A percentile compares a stretch with the other conserved stretches of the same genome.
Evolutionary conservation across 2,888 invertebrate genomes (phyloP).

Genomic region (Gastracanthus pulcherrimus): DNA sequence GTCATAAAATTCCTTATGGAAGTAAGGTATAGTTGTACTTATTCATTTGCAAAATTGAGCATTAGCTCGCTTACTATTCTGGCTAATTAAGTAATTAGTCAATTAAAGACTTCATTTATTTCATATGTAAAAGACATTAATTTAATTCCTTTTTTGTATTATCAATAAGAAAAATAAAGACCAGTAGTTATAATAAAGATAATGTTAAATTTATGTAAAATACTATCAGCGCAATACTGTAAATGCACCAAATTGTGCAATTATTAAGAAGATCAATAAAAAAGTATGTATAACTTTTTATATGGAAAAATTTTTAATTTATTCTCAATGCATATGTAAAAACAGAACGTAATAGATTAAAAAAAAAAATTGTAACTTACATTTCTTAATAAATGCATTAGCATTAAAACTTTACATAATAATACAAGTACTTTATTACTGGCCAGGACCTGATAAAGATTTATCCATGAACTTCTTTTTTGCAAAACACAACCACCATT

Average conservation of each 20-base stretch:
- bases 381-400: slow-evolving; percentile 39
- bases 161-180: slow-evolving; percentile 1
- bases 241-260: slow-evolving; percentile 1
- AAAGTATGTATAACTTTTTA: slow-evolving; percentile 12
- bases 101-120: slow-evolving; percentile 50
- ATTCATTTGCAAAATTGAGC: slow-evolving; percentile 46
- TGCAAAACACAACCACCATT: slow-evolving; percentile 99
- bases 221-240: slow-evolving; percentile 4
- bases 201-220: slow-evolving; percentile 27
- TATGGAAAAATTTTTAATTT: slow-evolving; percentile 36
- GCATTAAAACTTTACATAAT: slow-evolving; percentile 40
- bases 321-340: slow-evolving; percentile 36
- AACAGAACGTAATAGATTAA: slow-evolving; percentile 27
- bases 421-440: slow-evolving; percentile 77
- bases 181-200: slow-evolving; percentile 7
- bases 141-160: slow-evolving; percentile 22
- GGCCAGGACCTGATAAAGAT: slow-evolving; percentile 93
- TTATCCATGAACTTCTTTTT: slow-evolving; percentile 99
- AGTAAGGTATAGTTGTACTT: slow-evolving; percentile 55
- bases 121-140: slow-evolving; percentile 36
- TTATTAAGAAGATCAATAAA: neutral
- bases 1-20: slow-evolving; percentile 53
- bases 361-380: slow-evolving; percentile 41
- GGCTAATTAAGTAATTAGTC: slow-evolving; percentile 53
- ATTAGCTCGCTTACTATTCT: slow-evolving; percentile 33